Conservation (phyloP, 1,140 invertebrate species). For the Glossosoma conforme region DNA sequence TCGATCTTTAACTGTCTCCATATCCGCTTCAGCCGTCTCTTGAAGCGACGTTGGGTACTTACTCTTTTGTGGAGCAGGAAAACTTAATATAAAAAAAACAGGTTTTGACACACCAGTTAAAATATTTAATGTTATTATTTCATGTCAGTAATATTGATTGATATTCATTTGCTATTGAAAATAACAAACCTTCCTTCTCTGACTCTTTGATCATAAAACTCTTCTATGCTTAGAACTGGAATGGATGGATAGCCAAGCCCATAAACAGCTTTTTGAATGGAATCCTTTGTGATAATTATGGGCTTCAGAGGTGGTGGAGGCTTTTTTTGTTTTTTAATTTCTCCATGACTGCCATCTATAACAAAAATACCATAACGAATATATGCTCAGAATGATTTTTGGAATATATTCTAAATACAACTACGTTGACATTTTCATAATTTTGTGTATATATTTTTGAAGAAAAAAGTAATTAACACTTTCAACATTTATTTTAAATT, state of each 20-base stretch:
- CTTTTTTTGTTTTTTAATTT: conserved; percentile 17
- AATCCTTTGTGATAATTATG: conserved; percentile 89
- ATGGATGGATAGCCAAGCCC: conserved; percentile 92
- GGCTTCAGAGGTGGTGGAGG: conserved; percentile 64
- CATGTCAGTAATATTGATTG: neutral
- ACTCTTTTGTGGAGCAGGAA: conserved; percentile 36
- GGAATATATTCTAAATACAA: too few species aligned
- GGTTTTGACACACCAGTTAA: neutral
- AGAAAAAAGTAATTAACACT: neutral
- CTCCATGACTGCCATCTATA: conserved; percentile 11
- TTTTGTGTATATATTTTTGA: neutral
- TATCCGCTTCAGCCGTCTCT: conserved; percentile 36
- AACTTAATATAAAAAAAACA: conserved; percentile 28
- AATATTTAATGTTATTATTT: neutral
- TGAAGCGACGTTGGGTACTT: conserved; percentile 34
- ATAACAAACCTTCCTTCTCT: conserved; percentile 70
- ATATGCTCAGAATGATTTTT: neutral
- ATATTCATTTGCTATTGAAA: neutral
- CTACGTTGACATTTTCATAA: too few species aligned
- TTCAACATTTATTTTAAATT: neutral
- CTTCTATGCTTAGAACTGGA: conserved; percentile 87
- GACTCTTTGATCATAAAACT: conserved; percentile 90
- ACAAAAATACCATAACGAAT: conserved; percentile 1
- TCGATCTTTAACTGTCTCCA: conserved; percentile 31
- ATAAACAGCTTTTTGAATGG: conserved; percentile 87